Percentiles rank a stretch among this genome's conserved stretches.
These are phyloP conservation scores for Lepisosteus osseus DNA, from an alignment of 2,113 vertebrate species.

Conservation along the genomic window DNA sequence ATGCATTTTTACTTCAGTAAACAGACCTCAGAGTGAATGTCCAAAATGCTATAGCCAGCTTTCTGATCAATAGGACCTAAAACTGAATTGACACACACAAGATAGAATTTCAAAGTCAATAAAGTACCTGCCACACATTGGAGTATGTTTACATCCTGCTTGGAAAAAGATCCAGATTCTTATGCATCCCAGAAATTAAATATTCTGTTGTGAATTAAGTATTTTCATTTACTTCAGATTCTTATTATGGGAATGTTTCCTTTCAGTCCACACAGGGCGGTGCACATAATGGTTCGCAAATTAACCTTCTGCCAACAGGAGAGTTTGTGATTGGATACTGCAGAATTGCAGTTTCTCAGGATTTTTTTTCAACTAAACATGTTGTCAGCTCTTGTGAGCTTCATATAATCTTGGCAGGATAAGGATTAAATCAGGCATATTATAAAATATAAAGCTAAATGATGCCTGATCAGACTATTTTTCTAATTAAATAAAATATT, in stretches of 20 bases:
- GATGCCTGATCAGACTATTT: too few species aligned
- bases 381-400: slow-evolving; percentile 49
- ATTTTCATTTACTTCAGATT: slow-evolving; percentile 21
- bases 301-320: slow-evolving; percentile 26
- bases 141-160: slow-evolving; percentile 34
- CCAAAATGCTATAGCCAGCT: slow-evolving; percentile 25
- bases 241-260: slow-evolving; percentile 13
- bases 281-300: slow-evolving; percentile 17
- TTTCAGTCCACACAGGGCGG: slow-evolving; percentile 20
- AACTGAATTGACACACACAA: slow-evolving; percentile 33
- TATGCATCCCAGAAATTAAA: slow-evolving; percentile 17
- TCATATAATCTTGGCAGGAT: slow-evolving; percentile 46
- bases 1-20: slow-evolving; percentile 13
- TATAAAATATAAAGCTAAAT: too few species aligned
- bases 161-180: slow-evolving; percentile 3
- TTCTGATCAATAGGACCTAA: slow-evolving; percentile 30
- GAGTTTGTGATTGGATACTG: slow-evolving; percentile 39
- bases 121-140: slow-evolving; percentile 27
- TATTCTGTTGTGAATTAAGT: background rate
- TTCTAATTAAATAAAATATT: too few species aligned
- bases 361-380: slow-evolving; percentile 55
- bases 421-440: too few species aligned
- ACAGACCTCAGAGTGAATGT: slow-evolving; percentile 4
- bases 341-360: slow-evolving; percentile 44
- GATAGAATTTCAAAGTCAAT: slow-evolving; percentile 29